Conservation (phyloP, 2,797 vertebrate genomes). For the Thalassophryne amazonica region DNA sequence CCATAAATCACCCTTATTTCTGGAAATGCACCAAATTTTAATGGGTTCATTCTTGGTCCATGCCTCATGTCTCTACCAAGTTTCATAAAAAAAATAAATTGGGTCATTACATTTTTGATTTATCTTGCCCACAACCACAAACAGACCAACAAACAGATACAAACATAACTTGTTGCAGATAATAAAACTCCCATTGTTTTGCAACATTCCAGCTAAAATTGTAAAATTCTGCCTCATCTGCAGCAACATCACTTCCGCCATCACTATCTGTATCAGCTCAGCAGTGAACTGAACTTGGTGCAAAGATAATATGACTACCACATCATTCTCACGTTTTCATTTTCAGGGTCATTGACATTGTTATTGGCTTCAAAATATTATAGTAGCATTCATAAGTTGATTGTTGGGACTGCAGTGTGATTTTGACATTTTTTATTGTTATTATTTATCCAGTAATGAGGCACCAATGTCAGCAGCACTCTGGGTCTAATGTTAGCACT, state of each 20-base stretch:
- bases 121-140: no score
- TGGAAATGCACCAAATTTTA: no score
- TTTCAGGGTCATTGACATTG: slow-evolving; percentile 21
- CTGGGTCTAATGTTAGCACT: slow-evolving; percentile 16
- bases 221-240: not conserved
- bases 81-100: no score
- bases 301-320: not conserved
- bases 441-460: slow-evolving; percentile 17
- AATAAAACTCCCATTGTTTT: not conserved
- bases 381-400: slow-evolving; percentile 4
- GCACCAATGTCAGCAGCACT: slow-evolving; percentile 17
- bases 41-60: no score
- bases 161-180: no score
- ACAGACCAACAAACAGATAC: no score
- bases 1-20: no score
- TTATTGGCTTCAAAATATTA: slow-evolving; percentile 15
- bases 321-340: not conserved
- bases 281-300: not conserved
- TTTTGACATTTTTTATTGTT: slow-evolving; percentile 15
- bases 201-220: not conserved
- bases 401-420: slow-evolving; percentile 17
- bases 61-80: no score
- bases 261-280: not conserved
- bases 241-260: not conserved
- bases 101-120: no score